phyloP scores from a whole-genome alignment of 2,888 invertebrate genomes.

The Syritta pipiens region DNA sequence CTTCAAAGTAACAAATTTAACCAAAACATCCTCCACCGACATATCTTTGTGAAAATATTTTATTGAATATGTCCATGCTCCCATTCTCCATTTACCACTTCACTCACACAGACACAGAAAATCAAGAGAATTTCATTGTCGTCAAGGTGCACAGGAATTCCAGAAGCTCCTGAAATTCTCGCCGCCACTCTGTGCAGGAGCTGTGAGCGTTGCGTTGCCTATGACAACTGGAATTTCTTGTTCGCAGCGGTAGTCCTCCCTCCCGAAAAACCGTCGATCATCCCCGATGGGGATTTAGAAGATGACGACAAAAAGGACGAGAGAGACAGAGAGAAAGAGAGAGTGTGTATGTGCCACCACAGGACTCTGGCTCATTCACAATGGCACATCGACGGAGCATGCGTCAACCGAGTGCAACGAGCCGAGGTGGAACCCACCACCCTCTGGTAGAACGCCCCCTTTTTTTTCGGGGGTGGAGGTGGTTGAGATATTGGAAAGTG shows the following conservation, averaged over 20 bases:
- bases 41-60: slow-evolving; percentile 14
- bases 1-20: no score
- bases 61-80: background rate
- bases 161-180: background rate
- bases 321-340: no score
- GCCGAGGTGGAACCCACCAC: slow-evolving; percentile 24
- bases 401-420: slow-evolving; percentile 52
- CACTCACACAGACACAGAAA: slow-evolving; percentile 28
- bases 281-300: slow-evolving; percentile 1
- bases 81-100: slow-evolving; percentile 31
- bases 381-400: slow-evolving; percentile 24
- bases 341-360: background rate
- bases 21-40: background rate
- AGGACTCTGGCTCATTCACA: slow-evolving; percentile 2
- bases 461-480: slow-evolving; percentile 36
- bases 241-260: no score
- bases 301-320: no score
- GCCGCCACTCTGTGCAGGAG: background rate
- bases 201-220: background rate
- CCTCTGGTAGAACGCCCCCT: slow-evolving; percentile 53
- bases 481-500: slow-evolving; percentile 56
- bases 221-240: slow-evolving; percentile 52
- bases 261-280: slow-evolving; percentile 16
- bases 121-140: slow-evolving; percentile 32
- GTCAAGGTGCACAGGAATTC: slow-evolving; percentile 59